Evolutionary conservation across 2,797 vertebrate genomes (phyloP).

Genomic region (Macrochelys suwanniensis): DNA sequence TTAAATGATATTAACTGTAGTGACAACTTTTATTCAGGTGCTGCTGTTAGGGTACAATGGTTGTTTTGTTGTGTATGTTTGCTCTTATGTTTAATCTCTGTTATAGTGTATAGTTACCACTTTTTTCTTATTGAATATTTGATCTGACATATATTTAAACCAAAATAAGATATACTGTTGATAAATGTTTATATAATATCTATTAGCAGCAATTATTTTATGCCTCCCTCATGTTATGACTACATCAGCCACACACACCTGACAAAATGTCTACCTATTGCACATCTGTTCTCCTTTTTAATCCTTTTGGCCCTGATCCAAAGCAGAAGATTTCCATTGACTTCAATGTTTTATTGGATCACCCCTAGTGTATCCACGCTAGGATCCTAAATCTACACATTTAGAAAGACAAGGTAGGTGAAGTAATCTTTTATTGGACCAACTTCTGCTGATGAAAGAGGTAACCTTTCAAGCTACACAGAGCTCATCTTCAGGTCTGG

Average conservation of each 20-base stretch:
- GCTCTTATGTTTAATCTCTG: not conserved
- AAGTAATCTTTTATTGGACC: not conserved
- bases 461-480: not conserved
- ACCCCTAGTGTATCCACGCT: rapidly evolving
- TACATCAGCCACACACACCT: not conserved
- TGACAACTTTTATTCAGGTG: conserved; percentile 25
- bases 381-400: not conserved
- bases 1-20: not conserved
- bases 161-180: not conserved
- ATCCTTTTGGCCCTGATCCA: not conserved
- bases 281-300: not conserved
- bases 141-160: not conserved
- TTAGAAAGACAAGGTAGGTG: not conserved
- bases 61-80: not conserved
- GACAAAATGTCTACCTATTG: not conserved
- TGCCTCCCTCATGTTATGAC: not conserved
- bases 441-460: not conserved
- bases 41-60: not conserved
- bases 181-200: not conserved
- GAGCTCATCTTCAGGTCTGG: not conserved
- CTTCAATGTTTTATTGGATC: not conserved
- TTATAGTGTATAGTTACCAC: not conserved
- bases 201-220: not conserved
- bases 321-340: not conserved
- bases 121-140: not conserved